Conservation (phyloP, 2,113 vertebrate species). For the Burhinus bistriatus region DNA sequence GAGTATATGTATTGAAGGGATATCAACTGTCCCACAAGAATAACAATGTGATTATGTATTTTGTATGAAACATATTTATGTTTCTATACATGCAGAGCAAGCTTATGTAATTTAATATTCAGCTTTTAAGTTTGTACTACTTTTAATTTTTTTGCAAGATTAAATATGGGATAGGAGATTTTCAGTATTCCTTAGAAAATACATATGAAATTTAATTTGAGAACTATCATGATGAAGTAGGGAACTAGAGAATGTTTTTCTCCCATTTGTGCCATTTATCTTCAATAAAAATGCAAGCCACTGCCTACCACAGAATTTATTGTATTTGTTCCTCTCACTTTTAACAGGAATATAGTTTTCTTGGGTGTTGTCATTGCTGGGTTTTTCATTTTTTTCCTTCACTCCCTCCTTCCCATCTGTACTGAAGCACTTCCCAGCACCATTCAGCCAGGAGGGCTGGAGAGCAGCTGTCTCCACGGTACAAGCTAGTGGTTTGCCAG, state of each 20-base stretch:
- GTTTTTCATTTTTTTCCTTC: background rate
- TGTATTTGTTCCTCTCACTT: background rate
- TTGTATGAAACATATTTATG: background rate
- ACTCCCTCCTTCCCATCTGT: conserved; percentile 53
- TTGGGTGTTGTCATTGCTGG: background rate
- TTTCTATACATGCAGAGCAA: background rate
- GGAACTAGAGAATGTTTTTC: background rate
- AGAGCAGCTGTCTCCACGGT: conserved; percentile 65
- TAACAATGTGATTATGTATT: background rate
- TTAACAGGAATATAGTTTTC: background rate
- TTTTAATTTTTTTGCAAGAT: background rate
- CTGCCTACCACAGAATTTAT: background rate
- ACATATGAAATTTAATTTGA: background rate
- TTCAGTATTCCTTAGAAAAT: background rate
- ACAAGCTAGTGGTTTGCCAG: conserved; percentile 55
- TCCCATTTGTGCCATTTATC: background rate
- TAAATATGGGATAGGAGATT: background rate
- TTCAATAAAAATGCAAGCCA: background rate
- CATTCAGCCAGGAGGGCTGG: conserved; percentile 66
- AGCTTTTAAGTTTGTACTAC: background rate
- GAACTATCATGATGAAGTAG: background rate
- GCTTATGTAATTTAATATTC: background rate
- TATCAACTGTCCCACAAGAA: background rate
- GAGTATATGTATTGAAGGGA: background rate
- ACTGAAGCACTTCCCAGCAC: background rate